Evolutionary conservation across 2,797 vertebrate genomes (phyloP), one percentile per base, ranked within the genome.

Genomic region (Taenioides sp.): DNA sequence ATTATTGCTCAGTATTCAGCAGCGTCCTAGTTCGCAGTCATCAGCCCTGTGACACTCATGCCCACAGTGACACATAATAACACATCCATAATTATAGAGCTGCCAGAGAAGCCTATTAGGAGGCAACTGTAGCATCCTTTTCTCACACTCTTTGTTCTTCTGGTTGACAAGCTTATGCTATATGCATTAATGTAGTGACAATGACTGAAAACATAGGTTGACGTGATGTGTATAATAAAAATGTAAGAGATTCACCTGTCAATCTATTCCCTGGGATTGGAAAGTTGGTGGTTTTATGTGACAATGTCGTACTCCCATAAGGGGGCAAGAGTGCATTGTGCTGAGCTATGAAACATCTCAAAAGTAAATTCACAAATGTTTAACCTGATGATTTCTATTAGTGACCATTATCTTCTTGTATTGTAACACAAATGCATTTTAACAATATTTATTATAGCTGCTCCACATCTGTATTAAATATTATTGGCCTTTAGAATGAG

Each of bases 81-180:
- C 80, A 77, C 77, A 88, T 76, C 74, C 87, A 78, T 91, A 89
- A 91, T 91, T 88, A 91, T 69, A 80, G 75, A 88, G 80, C 85
- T 89, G 89, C 87, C 88, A 89, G 79, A 70, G 70, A 84, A 87
- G 80, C 67, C 79, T 85, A 82, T 82, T 76, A 72, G 62, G 69
- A 43, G 83, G 80, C 81, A 85, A 85, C 73, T 81, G 81, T 72
- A 73, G 74, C 76, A 80, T 87, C 79, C 61, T 74, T 57, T 69
- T 50, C 73, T 71, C 72, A 75, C 76, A 73, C 75, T 82, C 72
- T 62, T 69, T 57, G 43, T 73, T 75, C 74, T 37, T 58, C 68
- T 70, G 71, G 84, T 73, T 81, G 43, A 47, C 74, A 84, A 57
- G 64, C 28, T 0, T 70, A 58, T 50, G 71, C 50, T 55, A 25